A percentile compares a stretch with the other conserved stretches of the same genome.
phyloP scores from a whole-genome alignment of 92 coral and sea anemone species.

The Blastomussa wellsi region DNA sequence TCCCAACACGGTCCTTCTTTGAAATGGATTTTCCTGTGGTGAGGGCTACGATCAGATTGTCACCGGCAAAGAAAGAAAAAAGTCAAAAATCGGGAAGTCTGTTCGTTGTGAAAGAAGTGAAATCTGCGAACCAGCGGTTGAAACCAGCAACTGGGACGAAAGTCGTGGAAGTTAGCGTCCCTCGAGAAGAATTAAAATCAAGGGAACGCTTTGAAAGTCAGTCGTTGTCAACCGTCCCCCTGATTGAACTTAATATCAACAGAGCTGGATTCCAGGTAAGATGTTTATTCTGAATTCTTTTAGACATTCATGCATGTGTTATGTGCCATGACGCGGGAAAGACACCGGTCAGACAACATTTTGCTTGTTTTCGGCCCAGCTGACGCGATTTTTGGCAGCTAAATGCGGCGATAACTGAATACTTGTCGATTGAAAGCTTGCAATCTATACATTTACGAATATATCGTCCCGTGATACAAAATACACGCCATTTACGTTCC shows the following conservation, averaged over 20 bases:
- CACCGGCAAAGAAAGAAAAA: slow-evolving; percentile 29
- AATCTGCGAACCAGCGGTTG: slow-evolving; percentile 29
- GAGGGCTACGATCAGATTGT: slow-evolving; percentile 35
- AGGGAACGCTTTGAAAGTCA: slow-evolving; percentile 26
- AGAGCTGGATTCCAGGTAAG: slow-evolving; percentile 61
- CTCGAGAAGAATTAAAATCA: slow-evolving; percentile 45
- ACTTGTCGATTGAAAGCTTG: background rate
- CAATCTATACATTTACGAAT: background rate
- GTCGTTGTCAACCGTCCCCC: slow-evolving; percentile 47
- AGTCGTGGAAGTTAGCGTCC: slow-evolving; percentile 66
- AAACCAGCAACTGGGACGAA: slow-evolving; percentile 19
- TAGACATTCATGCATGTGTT: background rate
- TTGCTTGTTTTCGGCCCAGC: background rate
- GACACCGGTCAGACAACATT: slow-evolving; percentile 30
- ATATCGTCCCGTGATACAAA: background rate
- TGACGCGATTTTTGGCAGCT: background rate
- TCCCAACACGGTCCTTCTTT: background rate
- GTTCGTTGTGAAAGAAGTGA: slow-evolving; percentile 47
- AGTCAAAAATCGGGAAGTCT: slow-evolving; percentile 15
- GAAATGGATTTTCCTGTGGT: slow-evolving; percentile 40
- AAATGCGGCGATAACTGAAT: background rate
- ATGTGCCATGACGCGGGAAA: background rate
- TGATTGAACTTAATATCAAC: slow-evolving; percentile 70
- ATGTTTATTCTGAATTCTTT: background rate
- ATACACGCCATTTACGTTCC: background rate